Conservation (phyloP, 2,888 invertebrate species). For the Drosophila infuscata region DNA sequence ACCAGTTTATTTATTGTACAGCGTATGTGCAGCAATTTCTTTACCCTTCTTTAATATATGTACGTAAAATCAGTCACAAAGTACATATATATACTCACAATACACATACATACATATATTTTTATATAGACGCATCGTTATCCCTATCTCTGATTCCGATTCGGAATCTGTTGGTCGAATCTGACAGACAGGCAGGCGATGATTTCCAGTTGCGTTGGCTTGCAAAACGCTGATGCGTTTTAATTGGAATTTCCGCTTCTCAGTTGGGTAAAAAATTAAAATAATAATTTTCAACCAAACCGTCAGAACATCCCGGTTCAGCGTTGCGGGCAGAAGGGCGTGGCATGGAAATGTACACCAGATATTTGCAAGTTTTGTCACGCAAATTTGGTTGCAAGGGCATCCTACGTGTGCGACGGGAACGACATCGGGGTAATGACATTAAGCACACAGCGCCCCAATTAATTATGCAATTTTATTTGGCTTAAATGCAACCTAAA, state of each 20-base stretch:
- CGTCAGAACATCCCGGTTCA: background rate
- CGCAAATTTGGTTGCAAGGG: slow-evolving; percentile 35
- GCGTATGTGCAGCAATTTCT: slow-evolving; percentile 47
- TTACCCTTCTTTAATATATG: slow-evolving; percentile 59
- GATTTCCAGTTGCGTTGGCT: slow-evolving; percentile 45
- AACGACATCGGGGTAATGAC: slow-evolving; percentile 37
- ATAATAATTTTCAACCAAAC: slow-evolving; percentile 66
- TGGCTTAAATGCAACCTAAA: slow-evolving; percentile 9
- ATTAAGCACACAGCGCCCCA: slow-evolving; percentile 44
- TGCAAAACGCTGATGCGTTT: slow-evolving; percentile 71
- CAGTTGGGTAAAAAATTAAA: slow-evolving; percentile 72
- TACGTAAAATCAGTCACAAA: slow-evolving; percentile 65
- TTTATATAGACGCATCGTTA: slow-evolving; percentile 17
- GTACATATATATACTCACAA: slow-evolving; percentile 3
- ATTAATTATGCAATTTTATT: slow-evolving; percentile 61
- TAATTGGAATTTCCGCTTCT: slow-evolving; percentile 79
- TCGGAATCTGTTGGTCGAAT: slow-evolving; percentile 37
- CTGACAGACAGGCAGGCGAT: slow-evolving; percentile 22
- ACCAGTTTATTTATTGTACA: slow-evolving; percentile 68
- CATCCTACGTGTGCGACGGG: slow-evolving; percentile 5
- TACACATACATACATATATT: slow-evolving; percentile 1
- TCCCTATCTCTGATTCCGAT: slow-evolving; percentile 46
- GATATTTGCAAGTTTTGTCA: slow-evolving; percentile 53
- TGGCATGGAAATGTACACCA: slow-evolving; percentile 26
- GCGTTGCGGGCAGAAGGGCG: slow-evolving; percentile 1